Base-by-base conservation (phyloP, 2,888 invertebrate genomes). In the Antheraea assamensis region DNA sequence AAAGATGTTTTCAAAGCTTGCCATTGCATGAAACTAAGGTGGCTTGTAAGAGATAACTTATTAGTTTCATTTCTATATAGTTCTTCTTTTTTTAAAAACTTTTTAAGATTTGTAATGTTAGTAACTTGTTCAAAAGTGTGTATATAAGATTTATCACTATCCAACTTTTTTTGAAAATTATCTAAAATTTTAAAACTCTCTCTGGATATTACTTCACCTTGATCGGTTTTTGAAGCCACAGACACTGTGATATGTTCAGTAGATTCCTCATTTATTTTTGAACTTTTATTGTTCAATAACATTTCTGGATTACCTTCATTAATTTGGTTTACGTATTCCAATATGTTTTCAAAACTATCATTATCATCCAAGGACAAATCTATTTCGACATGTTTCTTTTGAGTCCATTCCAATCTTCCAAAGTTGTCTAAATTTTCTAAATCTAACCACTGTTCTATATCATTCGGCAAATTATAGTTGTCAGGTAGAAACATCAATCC, bases 1-100 rank as follows among this genome's bases (percentile, higher is more conserved):
- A 94, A 77, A 61, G 88, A 85, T 35, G 84, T 91, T 84, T 90
- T 95, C 21, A 95, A 82, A 71, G 93, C 88, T 80, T 95, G 95
- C 95, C 95, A 95, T 76, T 95, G 95, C 90, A 95, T 93, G 73
- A 95, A 94, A 77, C 95, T 94, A 58, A 95, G 85, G 78, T 95
- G 91, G 17, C 76, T 84, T 42, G 94, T 92, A 55, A 93, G 79
- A 27, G 93, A 89, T 70, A 82, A 78, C 2, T 78, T 75, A 74
- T 84, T 84, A n/a, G 83, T 78, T 75, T 87, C 82, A 85, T 84
- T 91, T 83, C 92, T 90, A 52, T 84, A 88, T 7, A 72, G 76
- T 77, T 94, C 93, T 83, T 95, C 94, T 72, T 79, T 87, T 24
- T 82, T 76, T 72, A 95, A 80, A 81, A 95, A 95, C 30, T 82